These are phyloP conservation scores for Anabas testudineus DNA, from an alignment of 2,797 vertebrate species.

Conservation along the genomic window DNA sequence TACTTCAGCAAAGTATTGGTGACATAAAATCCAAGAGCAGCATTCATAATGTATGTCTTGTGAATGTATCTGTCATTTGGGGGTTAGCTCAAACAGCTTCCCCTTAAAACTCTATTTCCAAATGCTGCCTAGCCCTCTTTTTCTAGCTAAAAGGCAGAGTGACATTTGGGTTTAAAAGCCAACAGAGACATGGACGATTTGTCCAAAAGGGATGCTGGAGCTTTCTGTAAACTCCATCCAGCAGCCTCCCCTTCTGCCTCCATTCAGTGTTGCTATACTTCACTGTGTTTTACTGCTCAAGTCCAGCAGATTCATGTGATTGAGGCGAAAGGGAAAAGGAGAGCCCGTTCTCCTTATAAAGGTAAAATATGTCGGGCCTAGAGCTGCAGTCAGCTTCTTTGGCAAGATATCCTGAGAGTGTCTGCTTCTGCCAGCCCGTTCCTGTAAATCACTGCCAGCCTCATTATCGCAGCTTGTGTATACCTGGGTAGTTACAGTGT, in stretches of 20 bases:
- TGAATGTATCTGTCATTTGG: slow-evolving; percentile 43
- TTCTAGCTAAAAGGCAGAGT: slow-evolving; percentile 39
- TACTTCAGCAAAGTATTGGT: slow-evolving; percentile 51
- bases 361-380: slow-evolving; percentile 81
- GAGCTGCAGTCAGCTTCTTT: slow-evolving; percentile 64
- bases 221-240: slow-evolving; percentile 52
- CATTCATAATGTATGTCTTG: slow-evolving; percentile 69
- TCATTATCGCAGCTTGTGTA: slow-evolving; percentile 71
- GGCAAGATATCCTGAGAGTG: slow-evolving; percentile 48
- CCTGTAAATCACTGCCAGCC: slow-evolving; percentile 66
- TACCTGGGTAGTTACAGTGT: slow-evolving; percentile 57
- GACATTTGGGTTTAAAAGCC: slow-evolving; percentile 65
- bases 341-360: slow-evolving; percentile 81
- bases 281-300: slow-evolving; percentile 63
- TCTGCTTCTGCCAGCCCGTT: slow-evolving; percentile 62
- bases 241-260: slow-evolving; percentile 34
- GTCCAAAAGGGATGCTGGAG: slow-evolving; percentile 41
- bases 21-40: slow-evolving; percentile 54
- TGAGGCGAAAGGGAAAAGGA: slow-evolving; percentile 47
- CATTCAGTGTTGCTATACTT: slow-evolving; percentile 50
- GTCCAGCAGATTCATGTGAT: slow-evolving; percentile 65
- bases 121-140: slow-evolving; percentile 48
- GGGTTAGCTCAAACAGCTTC: slow-evolving; percentile 50
- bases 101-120: slow-evolving; percentile 59
- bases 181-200: slow-evolving; percentile 47